Evolutionary conservation across 2,888 invertebrate genomes (phyloP), one percentile per base, ranked within the genome.

Genomic region (Lysandra coridon): DNA sequence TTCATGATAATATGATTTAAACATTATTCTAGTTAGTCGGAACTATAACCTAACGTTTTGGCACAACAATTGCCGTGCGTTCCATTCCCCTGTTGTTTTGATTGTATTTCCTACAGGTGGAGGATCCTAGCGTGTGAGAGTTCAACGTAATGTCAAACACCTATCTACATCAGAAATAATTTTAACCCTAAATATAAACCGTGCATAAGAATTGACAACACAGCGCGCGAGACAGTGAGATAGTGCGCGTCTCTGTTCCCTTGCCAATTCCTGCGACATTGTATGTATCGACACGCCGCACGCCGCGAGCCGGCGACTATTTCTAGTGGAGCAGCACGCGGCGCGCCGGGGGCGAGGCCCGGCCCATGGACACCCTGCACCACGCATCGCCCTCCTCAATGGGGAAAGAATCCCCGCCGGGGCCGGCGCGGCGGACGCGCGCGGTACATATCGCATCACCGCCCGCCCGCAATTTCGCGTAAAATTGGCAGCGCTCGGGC

Each of bases 71-170:
- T 10, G 23, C 2, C 57, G 17, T 57, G 57, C 62, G 23, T n/a
- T 62, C 62, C 62, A 62, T 62, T 62, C 7, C 23, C 2, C 1
- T n/a, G 62, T 62, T 62, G 23, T 23, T 62, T 62, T 62, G 23
- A 62, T 76, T 17, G 7, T 57, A 57, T 53, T 74, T 91, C 88
- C 87, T 91, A 91, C 93, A 93, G 94, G 93, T 93, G 92, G 92
- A 93, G 85, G 90, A 90, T 89, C 91, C 92, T 92, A 90, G 91
- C 92, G 92, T 92, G 93, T 93, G 92, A 93, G 93, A 94, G 94
- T 94, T 94, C 94, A 94, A 93, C 93, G 93, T 94, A 93, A 94
- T 94, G 94, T 93, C 94, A 94, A 94, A 93, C 93, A 93, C 93
- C 93, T 93, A 94, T 93, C 93, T 93, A 92, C 93, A 93, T 92